Evolutionary conservation across 2,888 invertebrate genomes (phyloP).

Genomic region (Ochropleura leucogaster): DNA sequence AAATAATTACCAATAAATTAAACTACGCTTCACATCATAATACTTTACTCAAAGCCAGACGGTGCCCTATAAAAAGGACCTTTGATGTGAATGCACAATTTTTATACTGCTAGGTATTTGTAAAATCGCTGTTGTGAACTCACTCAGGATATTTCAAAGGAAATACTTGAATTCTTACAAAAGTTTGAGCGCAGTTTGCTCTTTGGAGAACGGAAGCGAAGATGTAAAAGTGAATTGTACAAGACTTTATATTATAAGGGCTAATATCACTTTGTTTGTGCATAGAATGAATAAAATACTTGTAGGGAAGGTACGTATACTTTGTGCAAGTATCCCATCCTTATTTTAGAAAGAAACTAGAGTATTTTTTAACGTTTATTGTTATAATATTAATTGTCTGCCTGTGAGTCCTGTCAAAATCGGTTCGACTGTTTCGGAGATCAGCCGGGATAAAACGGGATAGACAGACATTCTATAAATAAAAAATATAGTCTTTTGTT

Average conservation of each 20-base stretch:
- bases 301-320: background rate
- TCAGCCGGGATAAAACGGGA: no score
- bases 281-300: background rate
- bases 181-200: constrained; percentile 42
- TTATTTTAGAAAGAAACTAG: background rate
- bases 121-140: constrained; percentile 43
- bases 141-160: constrained; percentile 42
- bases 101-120: constrained; percentile 42
- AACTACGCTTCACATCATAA: constrained; percentile 2
- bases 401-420: no score
- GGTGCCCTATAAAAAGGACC: constrained; percentile 20
- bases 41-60: background rate
- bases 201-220: constrained; percentile 38
- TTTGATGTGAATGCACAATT: constrained; percentile 50
- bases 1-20: constrained; percentile 4
- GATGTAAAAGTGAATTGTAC: constrained; percentile 26
- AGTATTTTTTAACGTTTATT: no score
- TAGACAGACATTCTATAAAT: no score
- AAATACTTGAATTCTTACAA: constrained; percentile 56
- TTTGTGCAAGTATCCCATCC: background rate
- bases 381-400: no score
- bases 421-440: no score
- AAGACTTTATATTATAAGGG: constrained; percentile 27
- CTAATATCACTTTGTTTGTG: background rate
- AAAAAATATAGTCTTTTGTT: no score